Conservation (phyloP, 2,113 vertebrate species). For the Pithys albifrons region DNA sequence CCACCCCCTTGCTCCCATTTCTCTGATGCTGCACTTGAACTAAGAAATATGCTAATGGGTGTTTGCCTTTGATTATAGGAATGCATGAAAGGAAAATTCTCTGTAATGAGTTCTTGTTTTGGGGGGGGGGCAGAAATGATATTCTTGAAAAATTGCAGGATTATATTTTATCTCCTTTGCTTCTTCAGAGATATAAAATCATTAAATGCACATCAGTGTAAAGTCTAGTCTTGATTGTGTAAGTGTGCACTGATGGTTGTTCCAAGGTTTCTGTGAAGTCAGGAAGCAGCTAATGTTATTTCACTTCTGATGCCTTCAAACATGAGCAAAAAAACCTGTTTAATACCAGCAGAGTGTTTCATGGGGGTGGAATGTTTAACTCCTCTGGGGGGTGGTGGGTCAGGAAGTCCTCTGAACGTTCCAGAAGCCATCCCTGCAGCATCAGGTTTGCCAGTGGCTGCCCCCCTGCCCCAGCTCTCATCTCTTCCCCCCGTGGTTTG, state of each 20-base stretch:
- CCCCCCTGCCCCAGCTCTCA: conserved; percentile 1
- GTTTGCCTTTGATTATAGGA: background rate
- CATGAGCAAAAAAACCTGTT: background rate
- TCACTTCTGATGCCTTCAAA: background rate
- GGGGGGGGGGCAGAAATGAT: background rate
- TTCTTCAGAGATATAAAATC: background rate
- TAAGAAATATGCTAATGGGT: background rate
- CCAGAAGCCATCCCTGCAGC: conserved; percentile 22
- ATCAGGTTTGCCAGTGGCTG: conserved; percentile 18
- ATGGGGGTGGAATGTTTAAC: background rate
- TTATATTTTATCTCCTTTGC: background rate
- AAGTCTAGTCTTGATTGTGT: background rate
- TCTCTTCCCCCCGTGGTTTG: background rate
- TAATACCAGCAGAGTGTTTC: background rate
- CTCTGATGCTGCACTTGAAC: background rate
- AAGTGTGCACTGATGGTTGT: background rate
- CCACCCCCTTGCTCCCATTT: background rate
- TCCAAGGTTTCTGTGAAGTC: conserved; percentile 25
- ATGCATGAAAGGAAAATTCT: background rate
- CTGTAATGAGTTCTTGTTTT: background rate
- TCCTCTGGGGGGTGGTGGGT: background rate
- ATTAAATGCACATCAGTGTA: background rate
- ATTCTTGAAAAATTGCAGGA: background rate
- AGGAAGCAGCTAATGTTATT: conserved; percentile 28
- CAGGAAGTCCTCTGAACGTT: background rate